These are phyloP conservation scores for Balanococcus diminutus DNA, from an alignment of 2,888 invertebrate genomes.

Conservation along the genomic window DNA sequence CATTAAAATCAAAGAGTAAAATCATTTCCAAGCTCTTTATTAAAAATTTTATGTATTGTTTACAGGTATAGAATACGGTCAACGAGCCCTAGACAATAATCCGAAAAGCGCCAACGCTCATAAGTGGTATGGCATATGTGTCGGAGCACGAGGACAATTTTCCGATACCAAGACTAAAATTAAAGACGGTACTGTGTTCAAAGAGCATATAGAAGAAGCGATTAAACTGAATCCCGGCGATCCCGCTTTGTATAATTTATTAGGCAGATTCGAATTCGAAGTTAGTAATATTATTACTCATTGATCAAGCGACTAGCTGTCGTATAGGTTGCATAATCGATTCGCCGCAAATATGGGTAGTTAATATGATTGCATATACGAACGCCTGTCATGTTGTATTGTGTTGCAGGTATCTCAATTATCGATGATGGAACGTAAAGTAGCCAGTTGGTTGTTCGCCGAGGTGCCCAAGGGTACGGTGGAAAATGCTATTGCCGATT, in stretches of 20 bases:
- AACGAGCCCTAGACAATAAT: conserved; percentile 65
- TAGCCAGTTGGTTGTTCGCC: conserved; percentile 70
- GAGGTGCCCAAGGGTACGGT: conserved; percentile 69
- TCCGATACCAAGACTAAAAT: conserved; percentile 70
- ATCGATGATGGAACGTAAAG: conserved; percentile 71
- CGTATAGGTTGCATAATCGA: not conserved
- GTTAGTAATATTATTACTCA: conserved; percentile 60
- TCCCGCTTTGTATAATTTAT: conserved; percentile 69
- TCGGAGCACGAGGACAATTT: conserved; percentile 69
- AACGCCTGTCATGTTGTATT: too few relatives aligned
- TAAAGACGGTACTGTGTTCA: conserved; percentile 70
- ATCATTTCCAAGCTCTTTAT: too few relatives aligned
- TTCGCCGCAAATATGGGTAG: not conserved
- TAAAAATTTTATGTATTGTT: conserved; percentile 44
- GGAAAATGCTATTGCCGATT: conserved; percentile 68
- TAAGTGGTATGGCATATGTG: conserved; percentile 76
- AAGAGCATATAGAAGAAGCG: conserved; percentile 72
- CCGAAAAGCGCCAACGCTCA: conserved; percentile 67
- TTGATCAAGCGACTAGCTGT: not conserved
- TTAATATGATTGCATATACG: not conserved
- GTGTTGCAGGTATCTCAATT: conserved; percentile 62
- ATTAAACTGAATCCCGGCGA: conserved; percentile 69
- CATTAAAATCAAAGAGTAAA: too few relatives aligned
- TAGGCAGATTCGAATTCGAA: conserved; percentile 74
- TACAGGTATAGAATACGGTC: conserved; percentile 67